Evolutionary conservation across 2,888 invertebrate genomes (phyloP), one percentile per base, ranked within the genome.

Genomic region (Sinohyriopsis cumingii): DNA sequence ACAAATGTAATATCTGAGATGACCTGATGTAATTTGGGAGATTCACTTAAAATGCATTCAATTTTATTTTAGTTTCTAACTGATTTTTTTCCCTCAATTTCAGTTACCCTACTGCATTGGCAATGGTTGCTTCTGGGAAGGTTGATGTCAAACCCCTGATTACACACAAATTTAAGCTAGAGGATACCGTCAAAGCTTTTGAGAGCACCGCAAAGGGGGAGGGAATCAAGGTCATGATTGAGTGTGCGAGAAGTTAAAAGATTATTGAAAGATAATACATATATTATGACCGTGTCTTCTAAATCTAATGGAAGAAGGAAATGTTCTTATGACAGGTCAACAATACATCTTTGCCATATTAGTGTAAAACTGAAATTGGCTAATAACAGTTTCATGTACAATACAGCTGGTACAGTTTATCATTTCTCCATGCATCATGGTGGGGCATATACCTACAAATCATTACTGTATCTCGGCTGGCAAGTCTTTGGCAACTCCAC

Each of bases 141-240:
- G 85, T 88, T 28, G 78, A 88, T 75, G 87, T 88, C 19, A 87
- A 86, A 63, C 86, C 87, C 4, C 68, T 88, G 62, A 83, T 88
- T 24, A 88, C 88, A 15, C 88, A 88, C 72, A 78, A 85, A 59
- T 87, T 80, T 69, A 79, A 76, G 59, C 75, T 88, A 33, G 85
- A 87, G 67, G 79, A 87, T 67, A 94, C 95, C 0, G 85, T 93
- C 12, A 92, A 94, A 85, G 97, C 97, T 0, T 97, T 97, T 90
- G 94, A 97, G 84, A 94, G 94, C 7, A 93, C 96, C 0, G 93
- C 93, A 75, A 93, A 93, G 65, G 95, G 95, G 3, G 90, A 92
- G 64, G 93, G 94, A 0, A 94, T 97, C 84, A 97, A 97, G 65
- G 81, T 86, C 69, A 86, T 86, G 83, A 86, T 86, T 61, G 72